Evolutionary conservation across 2,113 vertebrate genomes (phyloP).

Genomic region (Rhadina sibilatrix): DNA sequence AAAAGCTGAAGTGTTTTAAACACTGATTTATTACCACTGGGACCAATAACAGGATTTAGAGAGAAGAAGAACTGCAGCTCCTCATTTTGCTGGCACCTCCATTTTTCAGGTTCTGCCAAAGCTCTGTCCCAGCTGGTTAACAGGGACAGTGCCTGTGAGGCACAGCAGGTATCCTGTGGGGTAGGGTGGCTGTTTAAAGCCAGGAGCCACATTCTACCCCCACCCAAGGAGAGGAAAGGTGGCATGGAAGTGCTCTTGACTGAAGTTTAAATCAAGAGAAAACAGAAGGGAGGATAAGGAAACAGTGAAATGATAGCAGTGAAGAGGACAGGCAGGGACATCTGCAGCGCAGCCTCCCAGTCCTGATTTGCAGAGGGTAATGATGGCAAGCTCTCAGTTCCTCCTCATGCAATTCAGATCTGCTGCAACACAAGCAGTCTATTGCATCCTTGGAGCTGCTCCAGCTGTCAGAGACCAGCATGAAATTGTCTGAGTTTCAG

Average conservation of each 20-base stretch:
- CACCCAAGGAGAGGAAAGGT: not conserved
- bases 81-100: not conserved
- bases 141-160: not conserved
- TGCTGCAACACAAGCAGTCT: not conserved
- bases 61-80: not conserved
- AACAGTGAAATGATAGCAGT: not conserved
- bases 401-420: not conserved
- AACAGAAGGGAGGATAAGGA: not conserved
- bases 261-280: not conserved
- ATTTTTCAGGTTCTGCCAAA: not conserved
- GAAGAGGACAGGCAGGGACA: not conserved
- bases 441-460: not conserved
- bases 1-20: constrained; percentile 34
- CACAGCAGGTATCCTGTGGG: not conserved
- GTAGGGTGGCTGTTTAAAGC: not conserved
- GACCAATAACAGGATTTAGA: not conserved
- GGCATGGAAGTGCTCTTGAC: not conserved
- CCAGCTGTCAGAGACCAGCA: not conserved
- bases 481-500: not conserved
- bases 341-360: not conserved
- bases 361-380: not conserved
- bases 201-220: not conserved
- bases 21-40: not conserved
- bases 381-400: not conserved
- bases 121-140: not conserved